Conservation (phyloP, 2,113 vertebrate species). For the Cyprinodon variegatus region DNA sequence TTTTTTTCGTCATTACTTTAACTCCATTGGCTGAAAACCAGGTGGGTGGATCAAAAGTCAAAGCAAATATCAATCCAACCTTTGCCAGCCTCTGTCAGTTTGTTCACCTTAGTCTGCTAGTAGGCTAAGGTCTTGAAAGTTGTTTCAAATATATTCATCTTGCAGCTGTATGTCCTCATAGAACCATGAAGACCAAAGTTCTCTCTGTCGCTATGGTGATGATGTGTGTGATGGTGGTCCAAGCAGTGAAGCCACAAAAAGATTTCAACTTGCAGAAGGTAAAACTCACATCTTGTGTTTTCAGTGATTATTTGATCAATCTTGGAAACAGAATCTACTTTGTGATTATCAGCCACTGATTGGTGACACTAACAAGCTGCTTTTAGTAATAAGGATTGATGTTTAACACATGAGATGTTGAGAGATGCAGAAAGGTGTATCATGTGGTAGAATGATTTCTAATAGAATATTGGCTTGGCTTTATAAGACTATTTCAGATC, state of each 20-base stretch:
- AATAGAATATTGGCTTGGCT: neutral
- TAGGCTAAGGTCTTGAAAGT: constrained; percentile 24
- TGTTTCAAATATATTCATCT: constrained; percentile 2
- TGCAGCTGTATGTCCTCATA: neutral
- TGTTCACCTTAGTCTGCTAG: constrained; percentile 14
- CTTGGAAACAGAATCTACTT: neutral
- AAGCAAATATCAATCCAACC: constrained; percentile 60
- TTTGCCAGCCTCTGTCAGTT: constrained; percentile 52
- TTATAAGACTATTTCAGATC: neutral
- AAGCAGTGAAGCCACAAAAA: constrained; percentile 72
- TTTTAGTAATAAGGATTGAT: neutral
- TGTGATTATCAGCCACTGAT: neutral
- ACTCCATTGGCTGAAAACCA: constrained; percentile 59
- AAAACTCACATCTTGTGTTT: constrained; percentile 1
- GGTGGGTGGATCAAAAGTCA: constrained; percentile 66
- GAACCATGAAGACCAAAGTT: constrained; percentile 71
- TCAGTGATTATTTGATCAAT: neutral
- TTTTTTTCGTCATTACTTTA: constrained; percentile 38
- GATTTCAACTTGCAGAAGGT: constrained; percentile 80
- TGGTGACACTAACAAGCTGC: neutral
- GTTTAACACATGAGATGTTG: neutral
- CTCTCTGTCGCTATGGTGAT: constrained; percentile 63
- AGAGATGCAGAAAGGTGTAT: neutral
- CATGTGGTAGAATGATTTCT: neutral
- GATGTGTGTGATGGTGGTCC: constrained; percentile 44